These are phyloP conservation scores for Deilephila elpenor DNA, from an alignment of 2,888 invertebrate species.

Conservation along the genomic window DNA sequence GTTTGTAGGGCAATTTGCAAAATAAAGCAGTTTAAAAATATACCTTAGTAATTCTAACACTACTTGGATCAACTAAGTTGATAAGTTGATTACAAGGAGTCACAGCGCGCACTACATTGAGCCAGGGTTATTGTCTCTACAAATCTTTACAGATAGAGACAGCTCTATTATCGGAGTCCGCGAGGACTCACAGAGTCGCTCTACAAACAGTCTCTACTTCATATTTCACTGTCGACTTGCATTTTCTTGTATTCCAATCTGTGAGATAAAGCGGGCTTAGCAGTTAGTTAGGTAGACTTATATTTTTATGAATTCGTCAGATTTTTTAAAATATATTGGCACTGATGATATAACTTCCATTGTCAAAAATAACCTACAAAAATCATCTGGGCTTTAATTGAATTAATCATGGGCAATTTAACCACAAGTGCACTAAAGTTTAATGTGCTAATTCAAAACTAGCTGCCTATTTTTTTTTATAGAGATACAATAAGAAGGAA, in stretches of 20 bases:
- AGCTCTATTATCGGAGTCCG: conserved; percentile 25
- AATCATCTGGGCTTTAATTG: too few relatives aligned
- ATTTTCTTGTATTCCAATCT: background rate
- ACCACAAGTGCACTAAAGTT: too few relatives aligned
- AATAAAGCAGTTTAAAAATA: too few relatives aligned
- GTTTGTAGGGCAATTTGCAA: background rate
- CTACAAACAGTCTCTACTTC: conserved; percentile 28
- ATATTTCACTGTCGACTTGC: conserved; percentile 30
- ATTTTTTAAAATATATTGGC: too few relatives aligned
- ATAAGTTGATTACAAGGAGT: background rate
- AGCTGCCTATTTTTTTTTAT: too few relatives aligned
- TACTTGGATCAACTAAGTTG: background rate
- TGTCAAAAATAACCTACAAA: too few relatives aligned
- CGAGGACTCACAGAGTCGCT: conserved; percentile 25
- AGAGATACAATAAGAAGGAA: too few relatives aligned
- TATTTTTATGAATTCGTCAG: too few relatives aligned
- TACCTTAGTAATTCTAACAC: too few relatives aligned
- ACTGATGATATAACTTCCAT: too few relatives aligned
- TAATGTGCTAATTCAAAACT: too few relatives aligned
- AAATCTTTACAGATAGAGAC: conserved; percentile 17
- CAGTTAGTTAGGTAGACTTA: background rate
- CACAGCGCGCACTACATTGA: conserved; percentile 9
- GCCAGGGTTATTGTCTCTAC: conserved; percentile 18
- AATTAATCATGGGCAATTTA: too few relatives aligned
- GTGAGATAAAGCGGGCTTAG: conserved; percentile 10